Base-by-base conservation (phyloP, 2,797 vertebrate genomes). In the Orestias chungarensis region DNA sequence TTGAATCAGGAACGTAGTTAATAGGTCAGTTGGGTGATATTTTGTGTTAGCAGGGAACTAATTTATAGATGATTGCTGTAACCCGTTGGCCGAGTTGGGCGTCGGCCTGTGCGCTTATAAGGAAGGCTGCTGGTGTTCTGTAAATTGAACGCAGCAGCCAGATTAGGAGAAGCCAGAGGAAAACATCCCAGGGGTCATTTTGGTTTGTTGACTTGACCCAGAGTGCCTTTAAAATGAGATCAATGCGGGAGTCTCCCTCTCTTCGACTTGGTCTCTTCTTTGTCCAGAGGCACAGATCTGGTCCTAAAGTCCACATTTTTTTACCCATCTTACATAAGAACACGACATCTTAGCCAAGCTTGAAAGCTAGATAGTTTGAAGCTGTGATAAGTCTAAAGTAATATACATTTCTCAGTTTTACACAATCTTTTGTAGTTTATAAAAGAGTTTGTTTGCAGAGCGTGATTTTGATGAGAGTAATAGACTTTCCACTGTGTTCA, bases 21-120 rank as follows among this genome's bases (percentile, higher is more conserved):
- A 59, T n/a, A 40, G 4, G 20, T 40, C 35, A n/a, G 11, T 23
- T n/a, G 20, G n/a, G 57, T 25, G 15, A 61, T 25, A 42, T 40
- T 14, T 40, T 40, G 20, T 40, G 59, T 18, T n/a, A n/a, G 59
- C 14, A 62, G 35, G 59, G 20, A 40, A 40, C 35, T 62, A 25
- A 62, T 62, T 40, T 62, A 23, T 35, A 59, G 55, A 23, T 23
- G 31, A 59, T 35, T 23, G 3, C 65, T n/a, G n/a, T 66, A n/a
- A 1, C 11, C 35, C 44, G 14, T 12, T 66, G 2, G 15, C 20
- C 1, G 10, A 66, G 57, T 64, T 46, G 80, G 49, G 68, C 43
- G 78, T 71, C 71, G 31, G 65, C 79, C 64, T 82, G 74, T 87
- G 87, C 57, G 89, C 87, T 83, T 91, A 90, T 90, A 89, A 89